Evolutionary conservation across 1,140 invertebrate species (phyloP).

Genomic region (Spodoptera litura): DNA sequence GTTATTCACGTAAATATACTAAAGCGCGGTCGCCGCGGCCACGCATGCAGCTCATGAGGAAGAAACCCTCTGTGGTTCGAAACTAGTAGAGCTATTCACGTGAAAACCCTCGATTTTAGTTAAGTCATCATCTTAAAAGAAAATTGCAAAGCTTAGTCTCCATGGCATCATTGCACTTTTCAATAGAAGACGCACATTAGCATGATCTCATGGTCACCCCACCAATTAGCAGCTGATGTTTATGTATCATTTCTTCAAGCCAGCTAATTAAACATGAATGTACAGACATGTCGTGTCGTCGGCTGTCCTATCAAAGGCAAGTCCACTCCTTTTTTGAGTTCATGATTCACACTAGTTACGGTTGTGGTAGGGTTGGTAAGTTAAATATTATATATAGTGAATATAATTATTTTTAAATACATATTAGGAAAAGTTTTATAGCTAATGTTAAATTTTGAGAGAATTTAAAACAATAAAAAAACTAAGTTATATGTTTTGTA

Average conservation of each 20-base stretch:
- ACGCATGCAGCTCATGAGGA: too few species aligned
- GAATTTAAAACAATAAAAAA: too few species aligned
- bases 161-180: not conserved
- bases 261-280: constrained; percentile 44
- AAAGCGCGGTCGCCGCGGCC: too few species aligned
- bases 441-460: too few species aligned
- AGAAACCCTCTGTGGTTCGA: too few species aligned
- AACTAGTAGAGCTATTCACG: too few species aligned
- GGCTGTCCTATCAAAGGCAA: constrained; percentile 42
- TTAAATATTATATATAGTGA: not conserved
- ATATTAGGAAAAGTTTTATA: too few species aligned
- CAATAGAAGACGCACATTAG: not conserved
- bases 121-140: not conserved
- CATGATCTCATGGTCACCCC: constrained; percentile 28
- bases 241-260: constrained; percentile 44
- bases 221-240: constrained; percentile 47
- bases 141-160: not conserved
- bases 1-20: too few species aligned
- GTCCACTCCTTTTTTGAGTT: constrained; percentile 46
- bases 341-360: constrained; percentile 48
- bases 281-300: constrained; percentile 37
- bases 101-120: too few species aligned
- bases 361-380: constrained; percentile 17
- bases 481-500: too few species aligned
- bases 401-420: not conserved